phyloP scores from a whole-genome alignment of 2,888 invertebrate genomes.

The Orthonevra nobilis region DNA sequence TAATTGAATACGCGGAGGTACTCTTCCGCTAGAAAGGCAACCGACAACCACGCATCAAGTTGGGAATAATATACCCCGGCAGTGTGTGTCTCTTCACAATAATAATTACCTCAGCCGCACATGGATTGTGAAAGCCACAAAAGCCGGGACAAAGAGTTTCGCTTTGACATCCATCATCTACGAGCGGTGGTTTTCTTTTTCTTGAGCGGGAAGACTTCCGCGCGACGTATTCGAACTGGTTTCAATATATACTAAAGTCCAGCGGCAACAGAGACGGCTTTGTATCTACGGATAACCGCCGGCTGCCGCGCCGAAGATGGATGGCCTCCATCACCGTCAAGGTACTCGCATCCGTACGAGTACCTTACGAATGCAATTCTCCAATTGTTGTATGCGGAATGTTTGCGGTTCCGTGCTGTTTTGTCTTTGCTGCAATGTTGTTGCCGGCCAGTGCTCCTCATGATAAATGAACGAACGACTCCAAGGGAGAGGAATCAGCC shows the following conservation, averaged over 20 bases:
- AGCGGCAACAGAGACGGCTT: not conserved
- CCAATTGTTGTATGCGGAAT: conserved; percentile 53
- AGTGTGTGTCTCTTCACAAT: conserved; percentile 10
- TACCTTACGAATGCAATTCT: conserved; percentile 44
- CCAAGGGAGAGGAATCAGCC: not conserved
- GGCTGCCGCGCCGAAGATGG: conserved; percentile 32
- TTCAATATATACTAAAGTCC: conserved; percentile 6
- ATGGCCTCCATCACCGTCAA: conserved; percentile 28
- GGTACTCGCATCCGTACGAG: conserved; percentile 1
- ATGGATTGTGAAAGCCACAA: conserved; percentile 26
- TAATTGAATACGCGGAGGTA: conserved; percentile 61
- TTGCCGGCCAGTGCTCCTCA: conserved; percentile 24
- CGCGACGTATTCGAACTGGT: conserved; percentile 31
- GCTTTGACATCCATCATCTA: conserved; percentile 43
- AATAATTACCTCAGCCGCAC: conserved; percentile 35
- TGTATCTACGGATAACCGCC: too few relatives aligned
- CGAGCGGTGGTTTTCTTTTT: conserved; percentile 28
- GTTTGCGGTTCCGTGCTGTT: conserved; percentile 51
- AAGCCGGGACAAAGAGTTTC: conserved; percentile 49
- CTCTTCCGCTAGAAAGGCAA: not conserved
- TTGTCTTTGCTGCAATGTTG: conserved; percentile 21
- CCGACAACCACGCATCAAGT: not conserved
- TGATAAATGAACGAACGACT: conserved; percentile 50
- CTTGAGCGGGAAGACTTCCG: conserved; percentile 57
- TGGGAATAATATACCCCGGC: conserved; percentile 46